phyloP scores from a whole-genome alignment of 2,888 invertebrate species.

The Chaitophorus viminalis region DNA sequence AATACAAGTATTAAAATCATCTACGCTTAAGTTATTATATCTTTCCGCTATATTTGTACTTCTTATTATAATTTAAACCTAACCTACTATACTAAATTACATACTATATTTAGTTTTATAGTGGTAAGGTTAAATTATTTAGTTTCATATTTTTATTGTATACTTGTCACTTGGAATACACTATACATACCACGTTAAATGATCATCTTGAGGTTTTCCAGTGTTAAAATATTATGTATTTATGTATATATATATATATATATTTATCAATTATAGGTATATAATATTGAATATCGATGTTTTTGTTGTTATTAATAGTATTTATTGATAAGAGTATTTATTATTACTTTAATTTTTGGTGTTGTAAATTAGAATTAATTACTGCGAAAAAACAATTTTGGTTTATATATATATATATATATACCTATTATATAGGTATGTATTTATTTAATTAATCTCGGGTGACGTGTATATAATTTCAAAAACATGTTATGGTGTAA shows the following conservation, averaged over 20 bases:
- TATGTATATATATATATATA: neutral
- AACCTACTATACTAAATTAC: too few species aligned
- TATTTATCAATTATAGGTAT: neutral
- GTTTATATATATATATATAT: neutral
- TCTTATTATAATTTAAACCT: neutral
- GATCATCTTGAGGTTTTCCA: slow-evolving; percentile 51
- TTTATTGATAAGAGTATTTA: neutral
- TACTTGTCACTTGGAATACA: neutral
- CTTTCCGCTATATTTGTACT: neutral
- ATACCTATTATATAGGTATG: neutral
- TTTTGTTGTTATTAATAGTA: slow-evolving; percentile 9
- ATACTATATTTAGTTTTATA: neutral
- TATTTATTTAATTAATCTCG: neutral
- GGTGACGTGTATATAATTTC: neutral
- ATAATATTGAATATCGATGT: slow-evolving; percentile 9
- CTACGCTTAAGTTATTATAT: neutral
- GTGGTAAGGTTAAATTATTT: neutral
- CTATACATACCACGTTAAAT: neutral
- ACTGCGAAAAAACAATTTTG: neutral
- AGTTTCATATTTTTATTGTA: neutral
- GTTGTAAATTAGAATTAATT: neutral
- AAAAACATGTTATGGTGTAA: neutral
- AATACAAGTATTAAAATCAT: neutral
- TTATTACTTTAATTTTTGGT: neutral
- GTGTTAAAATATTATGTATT: too few species aligned